A percentile compares a stretch with the other conserved stretches of the same genome.
Conservation (phyloP, 2,888 invertebrate genomes). For the Epicampocera succincta region DNA sequence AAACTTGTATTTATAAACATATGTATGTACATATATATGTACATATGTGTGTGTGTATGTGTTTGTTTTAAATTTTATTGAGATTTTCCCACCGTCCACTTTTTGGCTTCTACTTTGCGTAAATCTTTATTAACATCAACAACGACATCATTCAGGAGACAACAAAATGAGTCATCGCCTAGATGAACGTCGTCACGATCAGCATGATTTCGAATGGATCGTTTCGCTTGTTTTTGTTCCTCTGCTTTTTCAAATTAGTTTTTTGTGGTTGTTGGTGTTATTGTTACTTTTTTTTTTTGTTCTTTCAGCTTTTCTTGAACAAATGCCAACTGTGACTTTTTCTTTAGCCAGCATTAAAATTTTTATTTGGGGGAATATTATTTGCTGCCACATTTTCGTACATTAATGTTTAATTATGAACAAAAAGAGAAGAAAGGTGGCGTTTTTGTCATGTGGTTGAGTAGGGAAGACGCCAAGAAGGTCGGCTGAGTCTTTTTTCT, state of each 20-base stretch:
- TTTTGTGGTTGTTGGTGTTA: too few relatives aligned
- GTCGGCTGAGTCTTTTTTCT: slow-evolving; percentile 25
- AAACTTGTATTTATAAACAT: too few relatives aligned
- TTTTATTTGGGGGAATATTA: slow-evolving; percentile 39
- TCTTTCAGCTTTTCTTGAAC: slow-evolving; percentile 74
- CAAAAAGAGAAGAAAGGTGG: slow-evolving; percentile 19
- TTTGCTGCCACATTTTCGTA: slow-evolving; percentile 55
- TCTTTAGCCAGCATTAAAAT: slow-evolving; percentile 49
- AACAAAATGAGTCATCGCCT: slow-evolving; percentile 62
- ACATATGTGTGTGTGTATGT: not conserved
- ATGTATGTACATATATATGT: too few relatives aligned
- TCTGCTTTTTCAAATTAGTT: slow-evolving; percentile 27
- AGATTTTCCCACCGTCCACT: slow-evolving; percentile 44
- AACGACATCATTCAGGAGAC: slow-evolving; percentile 34
- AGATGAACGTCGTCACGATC: slow-evolving; percentile 65
- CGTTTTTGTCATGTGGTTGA: slow-evolving; percentile 38
- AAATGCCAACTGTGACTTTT: slow-evolving; percentile 78
- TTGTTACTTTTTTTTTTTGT: slow-evolving; percentile 69
- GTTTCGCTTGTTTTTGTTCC: slow-evolving; percentile 37
- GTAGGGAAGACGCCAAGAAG: slow-evolving; percentile 52
- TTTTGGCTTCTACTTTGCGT: slow-evolving; percentile 2
- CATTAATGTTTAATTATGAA: slow-evolving; percentile 55
- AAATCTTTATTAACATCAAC: slow-evolving; percentile 52
- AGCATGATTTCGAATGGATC: slow-evolving; percentile 58
- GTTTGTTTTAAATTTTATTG: not conserved